phyloP scores from a whole-genome alignment of 2,888 invertebrate species.

The Cyclophora punctaria region DNA sequence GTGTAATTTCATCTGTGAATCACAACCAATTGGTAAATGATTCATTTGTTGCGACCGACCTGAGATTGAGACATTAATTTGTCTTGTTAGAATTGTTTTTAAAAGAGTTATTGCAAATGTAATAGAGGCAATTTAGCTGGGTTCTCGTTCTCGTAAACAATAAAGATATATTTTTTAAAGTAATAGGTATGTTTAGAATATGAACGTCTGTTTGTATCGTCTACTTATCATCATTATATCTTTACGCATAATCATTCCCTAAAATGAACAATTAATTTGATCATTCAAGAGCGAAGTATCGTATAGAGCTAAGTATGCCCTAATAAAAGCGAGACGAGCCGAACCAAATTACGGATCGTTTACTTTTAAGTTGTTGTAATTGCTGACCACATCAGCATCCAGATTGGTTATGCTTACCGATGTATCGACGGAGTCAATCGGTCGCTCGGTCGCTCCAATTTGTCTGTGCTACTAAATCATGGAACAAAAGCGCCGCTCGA shows the following conservation, averaged over 20 bases:
- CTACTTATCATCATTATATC: too few relatives aligned
- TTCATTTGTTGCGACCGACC: conserved; percentile 14
- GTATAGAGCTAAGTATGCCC: too few relatives aligned
- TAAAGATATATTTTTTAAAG: too few relatives aligned
- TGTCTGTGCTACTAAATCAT: conserved; percentile 70
- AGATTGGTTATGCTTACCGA: conserved; percentile 51
- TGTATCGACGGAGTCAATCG: conserved; percentile 23
- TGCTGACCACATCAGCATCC: conserved; percentile 54
- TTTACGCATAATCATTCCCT: too few relatives aligned
- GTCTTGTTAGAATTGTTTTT: too few relatives aligned
- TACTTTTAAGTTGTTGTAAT: conserved; percentile 64
- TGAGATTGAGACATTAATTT: conserved; percentile 1
- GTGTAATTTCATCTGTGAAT: conserved; percentile 39
- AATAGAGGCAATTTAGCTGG: too few relatives aligned
- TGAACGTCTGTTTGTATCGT: too few relatives aligned
- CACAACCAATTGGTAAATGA: conserved; percentile 17
- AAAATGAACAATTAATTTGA: too few relatives aligned
- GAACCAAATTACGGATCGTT: conserved; percentile 59
- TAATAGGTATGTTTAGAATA: too few relatives aligned
- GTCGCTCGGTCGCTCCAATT: conserved; percentile 49
- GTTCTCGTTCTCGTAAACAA: too few relatives aligned
- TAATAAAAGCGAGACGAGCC: conserved; percentile 35
- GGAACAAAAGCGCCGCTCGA: conserved; percentile 65
- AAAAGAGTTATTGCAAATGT: too few relatives aligned
- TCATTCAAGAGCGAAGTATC: too few relatives aligned